phyloP scores from a whole-genome alignment of 2,888 invertebrate genomes.

The Ommatoiulus sabulosus region DNA sequence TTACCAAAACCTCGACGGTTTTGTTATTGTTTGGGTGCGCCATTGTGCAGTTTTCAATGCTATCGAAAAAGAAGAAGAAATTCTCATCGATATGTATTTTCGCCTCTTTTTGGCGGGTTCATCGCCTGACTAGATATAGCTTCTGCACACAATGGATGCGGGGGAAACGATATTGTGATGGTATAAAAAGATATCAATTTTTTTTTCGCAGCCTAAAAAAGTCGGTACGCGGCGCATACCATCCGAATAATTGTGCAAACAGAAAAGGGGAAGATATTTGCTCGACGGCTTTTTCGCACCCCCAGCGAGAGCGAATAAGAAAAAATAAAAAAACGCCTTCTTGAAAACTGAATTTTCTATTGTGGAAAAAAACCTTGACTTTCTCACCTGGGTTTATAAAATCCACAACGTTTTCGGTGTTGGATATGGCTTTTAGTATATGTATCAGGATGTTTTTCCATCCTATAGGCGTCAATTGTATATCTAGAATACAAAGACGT shows the following conservation, averaged over 20 bases:
- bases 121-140: conserved; percentile 31
- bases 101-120: conserved; percentile 12
- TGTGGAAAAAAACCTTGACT: not conserved
- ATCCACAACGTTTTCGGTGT: not conserved
- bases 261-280: conserved; percentile 23
- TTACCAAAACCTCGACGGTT: conserved; percentile 5
- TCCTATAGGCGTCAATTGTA: no score
- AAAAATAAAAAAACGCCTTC: not conserved
- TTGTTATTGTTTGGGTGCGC: conserved; percentile 29
- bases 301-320: not conserved
- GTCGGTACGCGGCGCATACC: conserved; percentile 17
- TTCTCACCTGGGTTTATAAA: not conserved
- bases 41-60: not conserved
- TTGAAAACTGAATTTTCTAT: not conserved
- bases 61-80: conserved; percentile 14
- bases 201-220: not conserved
- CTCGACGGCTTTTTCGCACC: conserved; percentile 2
- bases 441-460: not conserved
- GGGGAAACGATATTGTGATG: conserved; percentile 39
- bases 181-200: conserved; percentile 43
- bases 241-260: conserved; percentile 40
- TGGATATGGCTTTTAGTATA: not conserved
- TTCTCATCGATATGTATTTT: conserved; percentile 35
- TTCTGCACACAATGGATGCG: conserved; percentile 39
- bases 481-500: no score